Percentiles rank a stretch among this genome's conserved stretches.
These are phyloP conservation scores for Remorina albescens DNA, from an alignment of 2,797 vertebrate species.

Conservation along the genomic window DNA sequence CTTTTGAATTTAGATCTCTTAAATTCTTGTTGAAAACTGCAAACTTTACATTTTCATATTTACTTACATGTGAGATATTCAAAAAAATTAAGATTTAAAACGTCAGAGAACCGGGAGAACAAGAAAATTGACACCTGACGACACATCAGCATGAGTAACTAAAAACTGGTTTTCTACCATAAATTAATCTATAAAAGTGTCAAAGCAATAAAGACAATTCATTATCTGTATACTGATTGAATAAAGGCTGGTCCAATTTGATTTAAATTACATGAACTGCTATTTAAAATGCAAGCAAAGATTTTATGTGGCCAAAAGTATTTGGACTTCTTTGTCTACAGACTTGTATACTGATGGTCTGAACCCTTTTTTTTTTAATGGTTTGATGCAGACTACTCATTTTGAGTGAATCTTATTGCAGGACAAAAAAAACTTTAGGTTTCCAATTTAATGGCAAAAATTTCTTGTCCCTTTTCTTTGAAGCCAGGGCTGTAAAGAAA, in stretches of 20 bases:
- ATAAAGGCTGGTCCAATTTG: neutral
- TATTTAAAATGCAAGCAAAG: neutral
- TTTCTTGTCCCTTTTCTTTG: too few relatives aligned
- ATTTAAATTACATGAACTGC: neutral
- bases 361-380: too few relatives aligned
- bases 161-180: neutral
- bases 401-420: too few relatives aligned
- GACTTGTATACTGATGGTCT: neutral
- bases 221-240: too few relatives aligned
- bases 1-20: constrained; percentile 13
- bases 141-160: neutral
- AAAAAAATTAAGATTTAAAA: neutral
- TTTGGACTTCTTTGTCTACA: neutral
- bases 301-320: too few relatives aligned
- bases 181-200: neutral
- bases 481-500: too few relatives aligned
- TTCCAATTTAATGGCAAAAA: too few relatives aligned
- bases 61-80: neutral
- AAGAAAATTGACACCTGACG: neutral
- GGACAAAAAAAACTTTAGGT: too few relatives aligned
- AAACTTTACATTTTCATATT: neutral
- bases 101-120: neutral
- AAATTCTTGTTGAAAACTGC: constrained; percentile 6
- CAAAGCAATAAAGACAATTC: neutral
- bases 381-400: too few relatives aligned